Evolutionary conservation across 2,113 vertebrate species (phyloP).

Genomic region (Sinocyclocheilus rhinocerous): DNA sequence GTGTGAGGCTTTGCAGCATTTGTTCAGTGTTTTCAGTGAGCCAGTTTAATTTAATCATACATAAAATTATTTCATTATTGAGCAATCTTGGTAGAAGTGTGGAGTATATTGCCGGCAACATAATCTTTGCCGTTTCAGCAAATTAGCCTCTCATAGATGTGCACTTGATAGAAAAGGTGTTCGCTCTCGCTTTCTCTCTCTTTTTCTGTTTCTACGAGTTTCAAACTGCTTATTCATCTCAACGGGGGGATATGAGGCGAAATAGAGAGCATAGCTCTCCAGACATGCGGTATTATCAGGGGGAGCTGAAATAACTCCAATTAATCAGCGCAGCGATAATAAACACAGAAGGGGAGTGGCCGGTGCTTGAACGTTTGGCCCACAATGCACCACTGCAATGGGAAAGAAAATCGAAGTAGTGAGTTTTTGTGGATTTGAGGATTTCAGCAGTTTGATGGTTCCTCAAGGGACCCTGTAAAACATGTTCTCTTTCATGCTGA

Average conservation of each 20-base stretch:
- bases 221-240: constrained; percentile 34
- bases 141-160: constrained; percentile 23
- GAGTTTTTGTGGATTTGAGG: constrained; percentile 60
- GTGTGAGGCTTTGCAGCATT: background rate
- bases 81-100: constrained; percentile 11
- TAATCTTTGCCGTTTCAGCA: constrained; percentile 23
- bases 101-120: background rate
- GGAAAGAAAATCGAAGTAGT: constrained; percentile 51
- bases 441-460: constrained; percentile 42
- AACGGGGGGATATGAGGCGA: background rate
- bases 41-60: background rate
- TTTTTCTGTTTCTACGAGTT: background rate
- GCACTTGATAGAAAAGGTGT: background rate
- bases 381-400: constrained; percentile 60
- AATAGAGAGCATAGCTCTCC: constrained; percentile 5
- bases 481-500: constrained; percentile 48
- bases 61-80: background rate
- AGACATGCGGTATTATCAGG: constrained; percentile 64
- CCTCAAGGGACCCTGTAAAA: constrained; percentile 58
- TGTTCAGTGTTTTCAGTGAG: background rate
- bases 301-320: constrained; percentile 74
- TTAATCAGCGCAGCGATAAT: constrained; percentile 80
- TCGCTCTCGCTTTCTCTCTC: constrained; percentile 9
- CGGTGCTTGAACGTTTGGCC: constrained; percentile 60
- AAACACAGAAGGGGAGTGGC: constrained; percentile 74